These are phyloP conservation scores for Ectropis crepuscularia DNA, from an alignment of 2,888 invertebrate genomes.

Conservation along the genomic window DNA sequence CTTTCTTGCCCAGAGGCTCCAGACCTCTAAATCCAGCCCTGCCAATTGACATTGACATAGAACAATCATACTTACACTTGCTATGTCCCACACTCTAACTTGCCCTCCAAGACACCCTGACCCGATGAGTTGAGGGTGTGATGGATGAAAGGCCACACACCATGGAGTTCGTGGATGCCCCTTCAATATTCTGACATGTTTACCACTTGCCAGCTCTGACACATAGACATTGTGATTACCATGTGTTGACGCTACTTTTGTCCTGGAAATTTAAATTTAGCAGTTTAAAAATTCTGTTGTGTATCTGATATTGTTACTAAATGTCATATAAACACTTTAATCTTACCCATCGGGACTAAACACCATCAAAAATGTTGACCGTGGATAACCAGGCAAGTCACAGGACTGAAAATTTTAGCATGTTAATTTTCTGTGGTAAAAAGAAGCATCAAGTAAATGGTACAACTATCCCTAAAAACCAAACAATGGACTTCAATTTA, in stretches of 20 bases:
- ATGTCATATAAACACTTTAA: constrained; percentile 7
- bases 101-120: constrained; percentile 95
- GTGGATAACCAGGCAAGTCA: constrained; percentile 89
- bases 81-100: constrained; percentile 94
- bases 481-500: neutral
- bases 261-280: constrained; percentile 73
- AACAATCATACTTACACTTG: constrained; percentile 64
- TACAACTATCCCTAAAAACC: neutral
- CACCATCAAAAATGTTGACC: constrained; percentile 94
- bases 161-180: constrained; percentile 96
- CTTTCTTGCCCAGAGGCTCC: no score
- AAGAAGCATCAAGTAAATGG: neutral
- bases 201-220: constrained; percentile 91
- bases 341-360: constrained; percentile 94
- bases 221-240: constrained; percentile 95
- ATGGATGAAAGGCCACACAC: constrained; percentile 95
- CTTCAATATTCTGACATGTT: constrained; percentile 89
- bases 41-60: no score
- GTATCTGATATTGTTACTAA: neutral
- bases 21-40: no score
- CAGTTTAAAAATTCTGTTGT: neutral
- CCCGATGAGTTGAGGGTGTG: constrained; percentile 92
- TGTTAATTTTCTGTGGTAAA: constrained; percentile 7
- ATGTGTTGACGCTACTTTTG: constrained; percentile 93
- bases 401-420: constrained; percentile 82